A percentile compares a stretch with the other conserved stretches of the same genome.
phyloP scores from a whole-genome alignment of 2,113 vertebrate species.

The Neotoma lepida region DNA sequence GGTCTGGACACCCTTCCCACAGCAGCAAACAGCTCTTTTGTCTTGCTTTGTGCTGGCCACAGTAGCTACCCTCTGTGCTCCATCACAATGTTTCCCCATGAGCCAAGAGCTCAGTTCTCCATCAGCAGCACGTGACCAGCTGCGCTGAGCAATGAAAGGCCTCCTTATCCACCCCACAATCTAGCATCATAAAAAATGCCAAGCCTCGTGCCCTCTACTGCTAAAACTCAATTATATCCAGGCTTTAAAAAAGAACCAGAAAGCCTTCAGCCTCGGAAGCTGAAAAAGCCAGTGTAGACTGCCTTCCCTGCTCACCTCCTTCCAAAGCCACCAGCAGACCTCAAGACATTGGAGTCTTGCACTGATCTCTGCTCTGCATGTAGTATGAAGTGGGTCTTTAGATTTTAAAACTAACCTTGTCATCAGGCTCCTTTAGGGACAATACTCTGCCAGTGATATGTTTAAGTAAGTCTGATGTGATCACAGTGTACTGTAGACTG shows the following conservation, averaged over 20 bases:
- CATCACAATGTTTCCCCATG: not conserved
- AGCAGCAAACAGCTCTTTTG: not conserved
- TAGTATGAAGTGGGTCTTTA: not conserved
- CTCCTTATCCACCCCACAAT: slow-evolving; percentile 24
- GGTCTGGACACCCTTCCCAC: not conserved
- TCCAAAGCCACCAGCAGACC: slow-evolving; percentile 17
- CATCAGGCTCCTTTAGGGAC: not conserved
- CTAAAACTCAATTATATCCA: not conserved
- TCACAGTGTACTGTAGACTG: not conserved
- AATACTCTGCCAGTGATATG: not conserved
- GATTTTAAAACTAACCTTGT: not conserved
- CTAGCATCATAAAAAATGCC: slow-evolving; percentile 8
- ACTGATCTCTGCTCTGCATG: not conserved
- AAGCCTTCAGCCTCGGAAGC: not conserved
- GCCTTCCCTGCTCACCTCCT: not conserved
- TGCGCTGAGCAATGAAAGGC: not conserved
- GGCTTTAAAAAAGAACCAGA: not conserved
- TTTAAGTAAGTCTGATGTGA: slow-evolving; percentile 2
- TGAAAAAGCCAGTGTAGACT: slow-evolving; percentile 18
- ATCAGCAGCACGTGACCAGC: not conserved
- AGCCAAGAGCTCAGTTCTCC: not conserved
- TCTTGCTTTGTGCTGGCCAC: not conserved
- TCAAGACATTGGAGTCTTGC: not conserved
- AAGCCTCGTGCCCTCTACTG: not conserved
- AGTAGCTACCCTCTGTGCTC: not conserved